phyloP scores from a whole-genome alignment of 2,113 vertebrate species.

The Jaculus jaculus region DNA sequence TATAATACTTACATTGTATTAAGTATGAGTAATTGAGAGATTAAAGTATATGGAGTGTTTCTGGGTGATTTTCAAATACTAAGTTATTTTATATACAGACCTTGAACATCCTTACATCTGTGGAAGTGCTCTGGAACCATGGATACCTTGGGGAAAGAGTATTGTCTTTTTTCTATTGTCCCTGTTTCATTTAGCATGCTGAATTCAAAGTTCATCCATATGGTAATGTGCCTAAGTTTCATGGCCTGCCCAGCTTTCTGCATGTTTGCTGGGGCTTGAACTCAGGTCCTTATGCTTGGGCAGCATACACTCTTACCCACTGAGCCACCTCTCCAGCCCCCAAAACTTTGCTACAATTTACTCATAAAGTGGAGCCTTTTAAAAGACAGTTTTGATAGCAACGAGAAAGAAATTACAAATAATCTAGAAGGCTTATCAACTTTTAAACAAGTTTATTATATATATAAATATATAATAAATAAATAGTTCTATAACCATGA shows the following conservation, averaged over 20 bases:
- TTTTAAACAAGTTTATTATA: constrained; percentile 67
- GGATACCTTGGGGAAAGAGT: neutral
- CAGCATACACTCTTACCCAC: too few relatives aligned
- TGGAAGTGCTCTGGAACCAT: neutral
- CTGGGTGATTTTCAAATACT: neutral
- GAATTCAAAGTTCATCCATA: neutral
- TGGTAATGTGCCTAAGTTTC: neutral
- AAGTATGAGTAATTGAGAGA: neutral
- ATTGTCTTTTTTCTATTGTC: neutral
- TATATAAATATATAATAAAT: neutral
- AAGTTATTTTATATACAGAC: neutral
- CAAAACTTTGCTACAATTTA: neutral
- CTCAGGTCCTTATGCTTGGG: too few relatives aligned
- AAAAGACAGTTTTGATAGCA: neutral
- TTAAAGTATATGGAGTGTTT: neutral
- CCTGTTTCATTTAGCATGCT: too few relatives aligned
- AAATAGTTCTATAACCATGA: constrained; percentile 16
- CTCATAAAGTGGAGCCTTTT: constrained; percentile 12
- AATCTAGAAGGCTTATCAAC: constrained; percentile 13
- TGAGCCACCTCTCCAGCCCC: too few relatives aligned
- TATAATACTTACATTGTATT: neutral
- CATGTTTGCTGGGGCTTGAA: too few relatives aligned
- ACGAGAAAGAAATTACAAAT: constrained; percentile 15
- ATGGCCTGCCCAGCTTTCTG: too few relatives aligned
- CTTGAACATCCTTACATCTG: neutral